Evolutionary conservation across 2,797 vertebrate species (phyloP).

Genomic region (Argyrosomus regius): DNA sequence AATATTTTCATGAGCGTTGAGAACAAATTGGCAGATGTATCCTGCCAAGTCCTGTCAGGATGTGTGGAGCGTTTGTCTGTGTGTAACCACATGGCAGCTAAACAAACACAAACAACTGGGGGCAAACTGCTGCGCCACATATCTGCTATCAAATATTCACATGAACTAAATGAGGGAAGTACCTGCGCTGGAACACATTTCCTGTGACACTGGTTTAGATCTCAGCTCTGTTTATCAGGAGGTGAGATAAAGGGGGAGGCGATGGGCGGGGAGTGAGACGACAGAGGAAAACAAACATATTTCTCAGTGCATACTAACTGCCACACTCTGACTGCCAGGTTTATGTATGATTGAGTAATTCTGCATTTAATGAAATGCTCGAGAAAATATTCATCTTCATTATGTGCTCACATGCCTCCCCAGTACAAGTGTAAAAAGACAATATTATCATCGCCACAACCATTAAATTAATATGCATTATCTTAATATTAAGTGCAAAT

Average conservation of each 20-base stretch:
- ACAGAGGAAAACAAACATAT: conserved; percentile 44
- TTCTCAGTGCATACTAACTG: conserved; percentile 27
- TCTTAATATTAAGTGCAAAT: not conserved
- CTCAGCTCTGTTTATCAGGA: conserved; percentile 42
- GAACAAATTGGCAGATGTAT: conserved; percentile 53
- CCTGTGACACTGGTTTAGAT: conserved; percentile 40
- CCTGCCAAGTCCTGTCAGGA: conserved; percentile 48
- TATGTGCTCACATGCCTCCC: not conserved
- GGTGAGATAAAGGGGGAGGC: conserved; percentile 30
- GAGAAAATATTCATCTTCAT: not conserved
- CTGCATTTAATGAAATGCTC: not conserved
- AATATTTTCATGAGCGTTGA: conserved; percentile 40
- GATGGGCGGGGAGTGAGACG: conserved; percentile 9
- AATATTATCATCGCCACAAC: not conserved
- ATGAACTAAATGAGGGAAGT: conserved; percentile 50
- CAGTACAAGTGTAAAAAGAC: not conserved
- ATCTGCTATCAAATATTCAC: conserved; percentile 65
- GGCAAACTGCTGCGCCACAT: conserved; percentile 38
- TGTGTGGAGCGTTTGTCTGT: conserved; percentile 31
- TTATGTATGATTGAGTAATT: conserved; percentile 32
- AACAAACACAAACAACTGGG: conserved; percentile 47
- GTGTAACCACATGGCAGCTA: conserved; percentile 51
- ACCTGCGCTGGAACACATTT: conserved; percentile 37
- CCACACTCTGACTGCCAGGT: conserved; percentile 17
- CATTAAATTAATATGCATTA: not conserved